phyloP scores from a whole-genome alignment of 2,113 vertebrate species.

The Phalacrocorax carbo region DNA sequence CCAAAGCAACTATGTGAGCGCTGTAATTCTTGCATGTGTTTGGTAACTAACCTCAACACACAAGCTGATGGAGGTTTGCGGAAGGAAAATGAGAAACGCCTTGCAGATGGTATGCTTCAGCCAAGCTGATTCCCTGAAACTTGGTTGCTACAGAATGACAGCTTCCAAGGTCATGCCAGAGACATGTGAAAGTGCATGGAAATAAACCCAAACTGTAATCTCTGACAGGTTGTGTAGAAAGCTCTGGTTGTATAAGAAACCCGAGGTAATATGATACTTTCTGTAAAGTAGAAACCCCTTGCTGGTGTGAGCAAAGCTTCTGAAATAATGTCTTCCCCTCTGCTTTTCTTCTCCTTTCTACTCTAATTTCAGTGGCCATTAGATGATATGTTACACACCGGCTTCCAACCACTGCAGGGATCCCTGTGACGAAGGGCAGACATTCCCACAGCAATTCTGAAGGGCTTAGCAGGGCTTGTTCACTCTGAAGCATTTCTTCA shows the following conservation, averaged over 20 bases:
- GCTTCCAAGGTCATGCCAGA: neutral
- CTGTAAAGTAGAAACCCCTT: neutral
- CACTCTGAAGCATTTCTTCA: neutral
- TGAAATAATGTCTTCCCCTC: neutral
- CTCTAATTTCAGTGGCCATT: neutral
- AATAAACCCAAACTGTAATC: neutral
- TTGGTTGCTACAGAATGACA: neutral
- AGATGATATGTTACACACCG: neutral
- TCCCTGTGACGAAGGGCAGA: neutral
- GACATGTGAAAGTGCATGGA: neutral
- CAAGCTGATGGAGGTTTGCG: neutral
- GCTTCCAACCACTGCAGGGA: neutral
- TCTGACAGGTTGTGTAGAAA: neutral
- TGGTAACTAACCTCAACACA: neutral
- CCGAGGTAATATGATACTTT: accelerated
- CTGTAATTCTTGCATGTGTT: neutral
- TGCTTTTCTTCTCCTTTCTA: neutral
- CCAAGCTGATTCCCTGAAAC: neutral
- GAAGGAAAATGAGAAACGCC: neutral
- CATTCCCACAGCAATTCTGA: neutral
- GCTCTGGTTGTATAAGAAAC: neutral
- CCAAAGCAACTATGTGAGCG: neutral
- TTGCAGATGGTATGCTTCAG: neutral
- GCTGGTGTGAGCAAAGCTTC: neutral
- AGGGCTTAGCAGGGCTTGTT: neutral